Evolutionary conservation across 2,888 invertebrate species (phyloP), one percentile per base, ranked within the genome.

Genomic region (Cylloceria caligata): DNA sequence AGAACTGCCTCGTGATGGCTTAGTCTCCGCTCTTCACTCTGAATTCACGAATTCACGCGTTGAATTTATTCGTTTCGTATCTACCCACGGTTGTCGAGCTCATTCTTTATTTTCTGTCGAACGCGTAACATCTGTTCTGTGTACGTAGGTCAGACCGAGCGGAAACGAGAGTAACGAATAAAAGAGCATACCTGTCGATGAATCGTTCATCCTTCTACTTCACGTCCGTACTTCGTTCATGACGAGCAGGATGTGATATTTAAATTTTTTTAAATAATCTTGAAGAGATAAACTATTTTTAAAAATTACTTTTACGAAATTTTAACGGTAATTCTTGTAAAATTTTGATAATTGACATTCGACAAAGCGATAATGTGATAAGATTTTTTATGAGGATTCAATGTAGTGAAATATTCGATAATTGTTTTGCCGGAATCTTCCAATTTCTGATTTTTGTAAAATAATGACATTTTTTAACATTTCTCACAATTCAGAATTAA

Each of bases 121-220:
- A 55, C 55, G 13, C 24, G 55, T 27, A 24, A 55, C 24, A 55
- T 13, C 55, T n/a, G 55, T 27, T 55, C 27, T 55, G n/a, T 27
- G 55, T n/a, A 27, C 27, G 55, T 55, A 27, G 24, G 13, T 55
- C 55, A 55, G 55, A 27, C 27, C 27, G 55, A 55, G 27, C 55
- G 11, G 55, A 5, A 30, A 55, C 27, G 27, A 6, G 27, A 27
- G 24, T 24, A 27, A 55, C 24, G 30, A n/a, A 57, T 30, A 3
- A 57, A 57, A 57, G 30, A n/a, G 57, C 30, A 2, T 5, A 55
- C 27, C 27, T 5, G 27, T 55, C 55, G 27, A 27, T 30, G 30
- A 30, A 57, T 57, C 30, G 57, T 57, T 57, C 57, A 30, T n/a
- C 30, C n/a, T 13, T 57, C 57, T 0, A n/a, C 30, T 13, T 57